Percentiles rank a stretch among this genome's conserved stretches.
These are phyloP conservation scores for Meliscaeva auricollis DNA, from an alignment of 2,888 invertebrate genomes.

Conservation along the genomic window DNA sequence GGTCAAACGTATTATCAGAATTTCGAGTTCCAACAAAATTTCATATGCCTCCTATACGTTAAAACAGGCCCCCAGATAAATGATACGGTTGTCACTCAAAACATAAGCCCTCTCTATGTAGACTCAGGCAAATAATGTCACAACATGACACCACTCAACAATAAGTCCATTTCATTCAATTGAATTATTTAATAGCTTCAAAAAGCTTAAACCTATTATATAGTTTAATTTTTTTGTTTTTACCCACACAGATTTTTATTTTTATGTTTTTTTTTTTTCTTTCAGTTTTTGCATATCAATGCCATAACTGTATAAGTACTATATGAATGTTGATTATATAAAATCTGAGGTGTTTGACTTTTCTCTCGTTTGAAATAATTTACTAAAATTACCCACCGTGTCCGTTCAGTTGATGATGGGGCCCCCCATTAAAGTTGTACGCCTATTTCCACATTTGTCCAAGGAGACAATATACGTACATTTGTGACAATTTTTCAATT, in stretches of 20 bases:
- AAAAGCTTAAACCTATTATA: too few species aligned
- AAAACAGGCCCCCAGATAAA: constrained; percentile 46
- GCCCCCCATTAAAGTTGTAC: constrained; percentile 24
- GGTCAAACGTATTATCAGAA: background rate
- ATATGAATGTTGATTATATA: constrained; percentile 34
- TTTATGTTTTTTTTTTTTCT: background rate
- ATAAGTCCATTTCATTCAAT: constrained; percentile 56
- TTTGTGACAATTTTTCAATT: constrained; percentile 73
- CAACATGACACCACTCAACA: constrained; percentile 58
- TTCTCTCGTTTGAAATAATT: constrained; percentile 20
- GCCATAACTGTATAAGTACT: constrained; percentile 10
- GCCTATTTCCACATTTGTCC: constrained; percentile 5
- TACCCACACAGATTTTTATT: constrained; percentile 29
- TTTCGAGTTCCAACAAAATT: background rate
- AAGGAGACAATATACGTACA: too few species aligned
- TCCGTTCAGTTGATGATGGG: constrained; percentile 8
- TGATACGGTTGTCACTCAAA: constrained; percentile 3
- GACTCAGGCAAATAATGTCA: constrained; percentile 30
- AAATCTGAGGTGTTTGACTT: constrained; percentile 69
- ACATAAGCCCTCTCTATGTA: constrained; percentile 16
- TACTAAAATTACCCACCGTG: constrained; percentile 1
- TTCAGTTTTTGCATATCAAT: constrained; percentile 43
- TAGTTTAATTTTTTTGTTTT: too few species aligned
- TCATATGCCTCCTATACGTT: too few species aligned
- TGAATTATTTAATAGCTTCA: constrained; percentile 65